These are phyloP conservation scores for Dendroctonus valens DNA, from an alignment of 1,140 invertebrate species.

Conservation along the genomic window DNA sequence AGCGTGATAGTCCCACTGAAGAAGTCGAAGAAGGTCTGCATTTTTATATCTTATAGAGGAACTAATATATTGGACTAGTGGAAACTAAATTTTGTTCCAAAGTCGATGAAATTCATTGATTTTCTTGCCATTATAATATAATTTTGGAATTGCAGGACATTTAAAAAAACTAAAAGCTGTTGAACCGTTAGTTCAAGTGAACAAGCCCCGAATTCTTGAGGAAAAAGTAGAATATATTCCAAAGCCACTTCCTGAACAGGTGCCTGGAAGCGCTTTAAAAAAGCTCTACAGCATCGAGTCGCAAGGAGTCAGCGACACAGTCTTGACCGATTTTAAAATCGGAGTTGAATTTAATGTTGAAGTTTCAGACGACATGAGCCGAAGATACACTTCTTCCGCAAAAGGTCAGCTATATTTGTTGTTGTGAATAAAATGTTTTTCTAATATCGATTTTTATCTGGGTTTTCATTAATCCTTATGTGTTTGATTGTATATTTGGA, in stretches of 20 bases:
- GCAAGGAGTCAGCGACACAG: slow-evolving; percentile 29
- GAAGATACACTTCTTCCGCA: slow-evolving; percentile 42
- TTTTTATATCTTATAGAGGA: neutral
- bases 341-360: slow-evolving; percentile 44
- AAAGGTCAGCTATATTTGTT: slow-evolving; percentile 39
- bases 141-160: neutral
- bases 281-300: slow-evolving; percentile 41
- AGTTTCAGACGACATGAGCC: slow-evolving; percentile 45
- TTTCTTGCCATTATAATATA: neutral
- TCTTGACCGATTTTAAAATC: slow-evolving; percentile 40
- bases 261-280: slow-evolving; percentile 39
- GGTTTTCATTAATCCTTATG: too few relatives aligned
- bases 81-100: too few relatives aligned
- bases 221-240: slow-evolving; percentile 34
- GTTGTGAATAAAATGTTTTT: neutral
- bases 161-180: slow-evolving; percentile 35
- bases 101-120: too few relatives aligned
- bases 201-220: slow-evolving; percentile 36
- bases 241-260: slow-evolving; percentile 32
- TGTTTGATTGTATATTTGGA: too few relatives aligned
- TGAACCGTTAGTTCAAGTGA: slow-evolving; percentile 38
- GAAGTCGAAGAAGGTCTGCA: slow-evolving; percentile 27
- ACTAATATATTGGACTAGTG: too few relatives aligned
- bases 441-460: too few relatives aligned
- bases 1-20: slow-evolving; percentile 13